A percentile compares a stretch with the other conserved stretches of the same genome.
These are phyloP conservation scores for Drosophila erecta DNA, from an alignment of 1,140 invertebrate species.

Conservation along the genomic window DNA sequence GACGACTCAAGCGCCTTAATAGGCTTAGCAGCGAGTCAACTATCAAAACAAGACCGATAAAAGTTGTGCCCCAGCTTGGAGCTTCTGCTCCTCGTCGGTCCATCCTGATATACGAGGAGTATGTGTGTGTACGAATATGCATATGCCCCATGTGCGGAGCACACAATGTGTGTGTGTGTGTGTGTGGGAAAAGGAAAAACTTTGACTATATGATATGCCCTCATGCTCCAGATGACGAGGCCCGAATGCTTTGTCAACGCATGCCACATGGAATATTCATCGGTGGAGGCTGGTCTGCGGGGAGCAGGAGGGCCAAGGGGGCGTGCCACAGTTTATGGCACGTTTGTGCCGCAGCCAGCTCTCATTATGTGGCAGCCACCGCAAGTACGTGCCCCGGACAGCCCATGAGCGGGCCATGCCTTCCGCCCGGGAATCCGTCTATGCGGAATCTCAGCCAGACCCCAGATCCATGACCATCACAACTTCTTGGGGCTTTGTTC, in stretches of 20 bases:
- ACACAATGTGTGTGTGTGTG: conserved; percentile 11
- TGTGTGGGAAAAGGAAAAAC: conserved; percentile 14
- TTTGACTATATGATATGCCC: conserved; percentile 64
- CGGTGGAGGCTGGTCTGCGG: neutral
- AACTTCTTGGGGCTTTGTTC: conserved; percentile 41
- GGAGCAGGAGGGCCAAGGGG: neutral
- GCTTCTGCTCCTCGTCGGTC: conserved; percentile 9
- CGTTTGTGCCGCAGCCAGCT: conserved; percentile 51
- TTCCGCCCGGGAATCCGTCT: conserved; percentile 21
- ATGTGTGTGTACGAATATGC: neutral
- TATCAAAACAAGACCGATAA: conserved; percentile 80
- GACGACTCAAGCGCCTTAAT: conserved; percentile 71
- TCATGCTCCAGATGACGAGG: conserved; percentile 65
- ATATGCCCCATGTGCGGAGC: neutral
- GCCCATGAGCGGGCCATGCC: conserved; percentile 25
- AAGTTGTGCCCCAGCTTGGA: conserved; percentile 45
- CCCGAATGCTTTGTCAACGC: conserved; percentile 70
- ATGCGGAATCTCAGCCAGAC: conserved; percentile 21
- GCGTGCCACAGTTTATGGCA: conserved; percentile 52
- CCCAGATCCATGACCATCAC: neutral
- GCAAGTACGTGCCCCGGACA: conserved; percentile 42
- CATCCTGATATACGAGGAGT: conserved; percentile 13
- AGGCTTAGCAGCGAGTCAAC: conserved; percentile 77
- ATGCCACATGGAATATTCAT: conserved; percentile 54
- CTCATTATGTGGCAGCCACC: conserved; percentile 42